Conservation (phyloP, 92 coral and sea anemone genomes). For the Actinostola sp. region DNA sequence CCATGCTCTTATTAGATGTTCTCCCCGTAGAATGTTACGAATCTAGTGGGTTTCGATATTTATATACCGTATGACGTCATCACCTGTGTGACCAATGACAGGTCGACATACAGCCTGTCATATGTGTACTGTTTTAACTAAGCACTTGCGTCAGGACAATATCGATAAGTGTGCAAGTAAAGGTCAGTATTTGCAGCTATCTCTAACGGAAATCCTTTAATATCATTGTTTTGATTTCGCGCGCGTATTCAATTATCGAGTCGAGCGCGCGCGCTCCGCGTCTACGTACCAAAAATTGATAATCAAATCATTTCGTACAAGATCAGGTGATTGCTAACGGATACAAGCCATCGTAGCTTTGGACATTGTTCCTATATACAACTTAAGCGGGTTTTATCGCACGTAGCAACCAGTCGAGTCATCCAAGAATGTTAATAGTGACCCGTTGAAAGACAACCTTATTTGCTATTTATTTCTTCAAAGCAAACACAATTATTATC, state of each 20-base stretch:
- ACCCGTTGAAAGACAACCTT: too few relatives aligned
- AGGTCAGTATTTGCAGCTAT: not conserved
- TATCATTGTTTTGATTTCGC: too few relatives aligned
- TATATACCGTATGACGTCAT: slow-evolving; percentile 6
- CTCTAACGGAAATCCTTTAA: too few relatives aligned
- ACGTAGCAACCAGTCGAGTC: not conserved
- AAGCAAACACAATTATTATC: not conserved
- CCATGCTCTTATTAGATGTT: not conserved
- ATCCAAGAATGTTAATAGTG: not conserved
- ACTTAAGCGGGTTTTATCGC: too few relatives aligned
- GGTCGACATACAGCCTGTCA: too few relatives aligned
- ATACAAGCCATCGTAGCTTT: too few relatives aligned
- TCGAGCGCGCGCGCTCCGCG: too few relatives aligned
- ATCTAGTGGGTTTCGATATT: not conserved
- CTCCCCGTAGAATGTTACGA: not conserved
- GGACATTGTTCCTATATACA: too few relatives aligned
- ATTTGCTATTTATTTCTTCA: not conserved
- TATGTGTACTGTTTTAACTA: not conserved
- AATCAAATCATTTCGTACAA: too few relatives aligned
- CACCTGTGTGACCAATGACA: slow-evolving; percentile 5
- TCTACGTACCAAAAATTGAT: too few relatives aligned
- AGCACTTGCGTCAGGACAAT: not conserved
- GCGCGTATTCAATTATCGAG: too few relatives aligned
- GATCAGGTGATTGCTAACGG: too few relatives aligned
- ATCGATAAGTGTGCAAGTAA: not conserved